A percentile compares a stretch with the other conserved stretches of the same genome.
Evolutionary conservation across 2,888 invertebrate genomes (phyloP).

Genomic region (Lasius fuliginosus): DNA sequence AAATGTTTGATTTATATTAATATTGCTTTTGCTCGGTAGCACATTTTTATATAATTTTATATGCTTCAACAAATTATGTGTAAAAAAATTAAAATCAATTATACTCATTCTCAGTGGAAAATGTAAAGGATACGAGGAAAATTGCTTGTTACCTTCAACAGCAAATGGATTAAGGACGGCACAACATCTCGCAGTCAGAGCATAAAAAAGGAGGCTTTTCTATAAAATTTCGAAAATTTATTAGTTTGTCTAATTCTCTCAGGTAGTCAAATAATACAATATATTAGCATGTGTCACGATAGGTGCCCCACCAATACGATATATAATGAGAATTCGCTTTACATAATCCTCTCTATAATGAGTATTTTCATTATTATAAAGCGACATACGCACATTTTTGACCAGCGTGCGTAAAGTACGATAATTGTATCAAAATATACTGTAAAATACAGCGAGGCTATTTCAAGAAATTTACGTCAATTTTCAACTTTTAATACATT

Average conservation of each 20-base stretch:
- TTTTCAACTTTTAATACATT: not conserved
- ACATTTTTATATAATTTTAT: not conserved
- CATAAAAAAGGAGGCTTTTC: not conserved
- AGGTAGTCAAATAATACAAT: constrained; percentile 42
- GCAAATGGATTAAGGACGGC: not conserved
- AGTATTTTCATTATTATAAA: constrained; percentile 18
- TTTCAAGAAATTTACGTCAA: not conserved
- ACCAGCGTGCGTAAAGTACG: constrained; percentile 8
- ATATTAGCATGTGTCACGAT: constrained; percentile 45
- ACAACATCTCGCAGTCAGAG: not conserved
- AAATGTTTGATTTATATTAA: not conserved
- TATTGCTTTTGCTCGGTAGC: not conserved
- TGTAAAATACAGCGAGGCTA: not conserved
- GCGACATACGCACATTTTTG: constrained; percentile 4
- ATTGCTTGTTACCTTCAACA: not conserved
- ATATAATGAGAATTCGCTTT: constrained; percentile 18
- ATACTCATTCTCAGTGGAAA: not conserved
- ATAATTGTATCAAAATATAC: constrained; percentile 32
- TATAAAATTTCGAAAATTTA: constrained; percentile 51
- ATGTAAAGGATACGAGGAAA: not conserved
- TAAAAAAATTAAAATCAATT: not conserved
- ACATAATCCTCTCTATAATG: constrained; percentile 22
- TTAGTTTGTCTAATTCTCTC: constrained; percentile 32
- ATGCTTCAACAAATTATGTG: not conserved
- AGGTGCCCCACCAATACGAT: constrained; percentile 19